phyloP scores from a whole-genome alignment of 2,113 vertebrate species.

The Oreotragus oreotragus region DNA sequence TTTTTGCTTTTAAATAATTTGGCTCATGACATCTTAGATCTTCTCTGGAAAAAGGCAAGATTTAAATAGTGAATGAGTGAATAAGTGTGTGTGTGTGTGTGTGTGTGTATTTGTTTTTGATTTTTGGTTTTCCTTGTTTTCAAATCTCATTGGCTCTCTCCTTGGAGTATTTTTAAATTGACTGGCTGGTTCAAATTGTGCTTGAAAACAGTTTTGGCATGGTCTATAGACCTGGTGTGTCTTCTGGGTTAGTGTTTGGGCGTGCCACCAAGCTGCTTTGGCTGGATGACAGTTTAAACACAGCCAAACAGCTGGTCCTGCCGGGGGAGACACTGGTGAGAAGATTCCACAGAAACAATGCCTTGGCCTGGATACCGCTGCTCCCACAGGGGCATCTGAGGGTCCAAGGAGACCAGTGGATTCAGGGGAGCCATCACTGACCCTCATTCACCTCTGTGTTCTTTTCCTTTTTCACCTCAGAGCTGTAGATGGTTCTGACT shows the following conservation, averaged over 20 bases:
- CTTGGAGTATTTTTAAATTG: slow-evolving; percentile 57
- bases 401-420: neutral
- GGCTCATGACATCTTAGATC: neutral
- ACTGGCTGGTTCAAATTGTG: slow-evolving; percentile 66
- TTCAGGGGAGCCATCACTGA: neutral
- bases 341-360: slow-evolving; percentile 36
- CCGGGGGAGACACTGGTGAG: neutral
- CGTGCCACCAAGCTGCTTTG: slow-evolving; percentile 47
- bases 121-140: slow-evolving; percentile 43
- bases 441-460: neutral
- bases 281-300: slow-evolving; percentile 51
- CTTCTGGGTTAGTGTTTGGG: slow-evolving; percentile 48
- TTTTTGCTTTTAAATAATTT: neutral
- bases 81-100: neutral
- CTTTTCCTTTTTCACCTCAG: neutral
- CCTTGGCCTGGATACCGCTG: neutral
- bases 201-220: slow-evolving; percentile 50
- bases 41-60: neutral
- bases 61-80: neutral
- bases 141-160: slow-evolving; percentile 62
- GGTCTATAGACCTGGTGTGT: neutral
- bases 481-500: neutral
- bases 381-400: neutral
- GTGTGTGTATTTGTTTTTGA: neutral
- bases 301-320: slow-evolving; percentile 57